Evolutionary conservation across 2,888 invertebrate genomes (phyloP).

Genomic region (Parnassius glacialis): DNA sequence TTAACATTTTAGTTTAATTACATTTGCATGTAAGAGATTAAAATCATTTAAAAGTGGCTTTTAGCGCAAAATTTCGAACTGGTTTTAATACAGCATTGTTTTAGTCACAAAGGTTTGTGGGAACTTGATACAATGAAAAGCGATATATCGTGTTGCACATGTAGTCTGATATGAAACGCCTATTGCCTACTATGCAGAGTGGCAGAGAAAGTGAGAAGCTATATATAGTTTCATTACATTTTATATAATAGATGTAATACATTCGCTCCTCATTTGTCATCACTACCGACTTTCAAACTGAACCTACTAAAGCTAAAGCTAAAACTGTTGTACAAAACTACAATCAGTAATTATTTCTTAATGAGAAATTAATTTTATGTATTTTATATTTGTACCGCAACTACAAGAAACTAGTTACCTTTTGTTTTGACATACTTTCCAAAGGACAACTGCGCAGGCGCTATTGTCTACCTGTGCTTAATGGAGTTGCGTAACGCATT

Average conservation of each 20-base stretch:
- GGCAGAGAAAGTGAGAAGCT: constrained; percentile 22
- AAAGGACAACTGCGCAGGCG: constrained; percentile 61
- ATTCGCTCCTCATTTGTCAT: not conserved
- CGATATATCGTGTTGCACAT: constrained; percentile 17
- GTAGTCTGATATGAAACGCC: constrained; percentile 22
- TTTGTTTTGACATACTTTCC: constrained; percentile 66
- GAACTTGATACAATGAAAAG: constrained; percentile 24
- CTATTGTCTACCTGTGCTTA: constrained; percentile 55
- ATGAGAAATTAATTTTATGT: too few relatives aligned
- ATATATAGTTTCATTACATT: constrained; percentile 11
- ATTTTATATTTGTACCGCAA: constrained; percentile 9
- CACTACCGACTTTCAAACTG: too few relatives aligned
- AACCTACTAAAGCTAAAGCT: too few relatives aligned
- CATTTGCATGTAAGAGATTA: constrained; percentile 3
- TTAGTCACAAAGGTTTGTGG: constrained; percentile 8
- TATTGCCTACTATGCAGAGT: constrained; percentile 7
- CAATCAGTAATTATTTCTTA: too few relatives aligned
- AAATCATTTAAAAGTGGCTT: constrained; percentile 7
- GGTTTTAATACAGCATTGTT: constrained; percentile 14
- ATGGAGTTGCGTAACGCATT: constrained; percentile 42
- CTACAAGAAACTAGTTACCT: constrained; percentile 52
- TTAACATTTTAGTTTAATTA: constrained; percentile 1
- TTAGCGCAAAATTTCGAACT: constrained; percentile 8
- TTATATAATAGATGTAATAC: constrained; percentile 14
- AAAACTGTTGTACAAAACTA: too few relatives aligned